Percentiles rank a stretch among this genome's conserved stretches.
phyloP scores from a whole-genome alignment of 2,888 invertebrate genomes.

The Dinocampus coccinellae region DNA sequence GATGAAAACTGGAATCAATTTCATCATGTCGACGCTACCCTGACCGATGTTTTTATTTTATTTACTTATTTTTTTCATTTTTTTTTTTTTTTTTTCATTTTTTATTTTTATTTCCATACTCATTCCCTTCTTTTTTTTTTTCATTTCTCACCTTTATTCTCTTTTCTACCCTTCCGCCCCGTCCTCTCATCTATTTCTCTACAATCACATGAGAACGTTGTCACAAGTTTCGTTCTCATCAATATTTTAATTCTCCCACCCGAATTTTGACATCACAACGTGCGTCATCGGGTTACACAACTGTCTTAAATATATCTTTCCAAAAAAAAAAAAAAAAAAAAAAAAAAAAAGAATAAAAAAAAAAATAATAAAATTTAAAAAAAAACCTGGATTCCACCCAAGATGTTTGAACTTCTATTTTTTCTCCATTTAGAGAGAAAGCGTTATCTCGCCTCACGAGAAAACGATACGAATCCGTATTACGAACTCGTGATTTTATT shows the following conservation, averaged over 20 bases:
- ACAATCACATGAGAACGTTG: conserved; percentile 14
- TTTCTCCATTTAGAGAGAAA: not conserved
- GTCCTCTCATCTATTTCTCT: no score
- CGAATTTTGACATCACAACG: conserved; percentile 6
- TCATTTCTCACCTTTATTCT: conserved; percentile 10
- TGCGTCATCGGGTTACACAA: conserved; percentile 6
- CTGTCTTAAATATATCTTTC: conserved; percentile 1
- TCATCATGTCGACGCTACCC: conserved; percentile 20
- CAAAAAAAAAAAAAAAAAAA: not conserved
- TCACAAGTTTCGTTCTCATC: conserved; percentile 26
- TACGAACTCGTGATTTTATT: not conserved
- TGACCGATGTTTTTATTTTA: not conserved
- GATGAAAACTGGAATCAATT: conserved; percentile 12
- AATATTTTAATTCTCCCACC: conserved; percentile 9
- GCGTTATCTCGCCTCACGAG: conserved; percentile 27
- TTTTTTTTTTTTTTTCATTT: conserved; percentile 1
- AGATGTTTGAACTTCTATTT: conserved; percentile 4
- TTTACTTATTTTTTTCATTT: conserved; percentile 9
- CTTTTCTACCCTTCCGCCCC: conserved; percentile 10
- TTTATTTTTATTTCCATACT: not conserved
- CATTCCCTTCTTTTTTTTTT: not conserved
- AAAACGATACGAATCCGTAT: not conserved
- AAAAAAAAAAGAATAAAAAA: not conserved
- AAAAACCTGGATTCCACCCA: not conserved
- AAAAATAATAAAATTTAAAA: not conserved